Evolutionary conservation across 2,888 invertebrate species (phyloP), one percentile per base, ranked within the genome.

Genomic region (Drosophila merina): DNA sequence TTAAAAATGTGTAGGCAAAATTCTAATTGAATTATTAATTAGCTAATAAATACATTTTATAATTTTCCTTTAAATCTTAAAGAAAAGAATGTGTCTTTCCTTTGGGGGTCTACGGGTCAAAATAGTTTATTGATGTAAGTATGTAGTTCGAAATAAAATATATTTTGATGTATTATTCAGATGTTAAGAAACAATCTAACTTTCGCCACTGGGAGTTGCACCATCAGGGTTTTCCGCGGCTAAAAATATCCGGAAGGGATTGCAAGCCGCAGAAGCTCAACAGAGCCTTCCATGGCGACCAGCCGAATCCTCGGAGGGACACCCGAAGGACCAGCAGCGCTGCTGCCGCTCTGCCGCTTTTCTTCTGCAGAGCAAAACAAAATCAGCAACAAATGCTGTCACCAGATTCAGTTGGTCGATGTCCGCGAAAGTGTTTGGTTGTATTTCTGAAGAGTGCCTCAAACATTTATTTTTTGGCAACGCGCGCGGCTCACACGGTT

Each of bases 321-420:
- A 70, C 70, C 45, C 64, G 82, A 85, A 81, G 70, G 44, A 14
- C 20, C 59, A 55, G 69, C 81, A 55, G 71, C 81, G 60, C 57
- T 56, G 56, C 56, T 56, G 47, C 44, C 28, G 44, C 54, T 38
- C 55, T 63, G 56, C 60, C 44, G 47, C 51, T 49, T 56, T 55
- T 49, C 62, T 38, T 62, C 31, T 33, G 66, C 57, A 31, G 48
- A 66, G 71, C 64, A 52, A 67, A 70, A 86, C 83, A 89, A 88
- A 89, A 82, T 76, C 87, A 88, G 85, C 85, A 83, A 83, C 88
- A 89, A 83, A 86, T 79, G 76, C 73, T 71, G 33, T 57, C 76
- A 74, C 69, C 73, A 71, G 71, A 69, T 77, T 89, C 89, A 90
- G 90, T 90, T 85, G 84, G 85, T 77, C 82, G 85, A 80, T 78